Evolutionary conservation across 2,797 vertebrate genomes (phyloP).

Genomic region (Kryptolebias ocellatus): DNA sequence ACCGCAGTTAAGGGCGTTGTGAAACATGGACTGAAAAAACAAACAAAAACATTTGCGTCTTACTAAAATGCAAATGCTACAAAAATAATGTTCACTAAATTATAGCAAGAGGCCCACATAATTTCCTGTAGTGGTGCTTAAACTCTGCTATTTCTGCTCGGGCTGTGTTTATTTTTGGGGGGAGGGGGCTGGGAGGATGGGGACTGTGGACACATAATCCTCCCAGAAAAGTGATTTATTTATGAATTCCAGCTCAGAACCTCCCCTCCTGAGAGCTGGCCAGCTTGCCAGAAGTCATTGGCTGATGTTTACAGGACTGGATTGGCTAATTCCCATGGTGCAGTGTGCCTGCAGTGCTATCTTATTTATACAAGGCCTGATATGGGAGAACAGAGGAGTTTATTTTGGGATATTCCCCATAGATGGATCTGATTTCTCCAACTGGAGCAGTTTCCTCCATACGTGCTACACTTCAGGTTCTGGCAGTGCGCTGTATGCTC

Average conservation of each 20-base stretch:
- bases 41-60: conserved; percentile 32
- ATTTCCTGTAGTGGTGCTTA: conserved; percentile 83
- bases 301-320: conserved; percentile 86
- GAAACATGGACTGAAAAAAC: conserved; percentile 35
- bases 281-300: conserved; percentile 85
- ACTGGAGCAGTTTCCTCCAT: conserved; percentile 81
- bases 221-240: conserved; percentile 87
- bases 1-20: conserved; percentile 31
- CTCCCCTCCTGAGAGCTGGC: conserved; percentile 75
- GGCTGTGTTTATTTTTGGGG: conserved; percentile 81
- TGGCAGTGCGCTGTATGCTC: conserved; percentile 36
- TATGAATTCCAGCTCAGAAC: conserved; percentile 84
- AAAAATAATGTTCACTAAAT: conserved; percentile 78
- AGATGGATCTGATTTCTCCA: conserved; percentile 83
- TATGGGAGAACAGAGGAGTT: conserved; percentile 87
- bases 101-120: conserved; percentile 79
- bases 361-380: conserved; percentile 87
- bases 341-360: conserved; percentile 84
- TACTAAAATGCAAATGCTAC: conserved; percentile 75
- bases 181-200: conserved; percentile 49
- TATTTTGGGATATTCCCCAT: conserved; percentile 88
- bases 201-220: conserved; percentile 83
- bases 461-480: conserved; percentile 81
- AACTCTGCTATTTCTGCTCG: conserved; percentile 81
- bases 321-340: conserved; percentile 87